Evolutionary conservation across 2,888 invertebrate genomes (phyloP).

Genomic region (Lathronympha strigana): DNA sequence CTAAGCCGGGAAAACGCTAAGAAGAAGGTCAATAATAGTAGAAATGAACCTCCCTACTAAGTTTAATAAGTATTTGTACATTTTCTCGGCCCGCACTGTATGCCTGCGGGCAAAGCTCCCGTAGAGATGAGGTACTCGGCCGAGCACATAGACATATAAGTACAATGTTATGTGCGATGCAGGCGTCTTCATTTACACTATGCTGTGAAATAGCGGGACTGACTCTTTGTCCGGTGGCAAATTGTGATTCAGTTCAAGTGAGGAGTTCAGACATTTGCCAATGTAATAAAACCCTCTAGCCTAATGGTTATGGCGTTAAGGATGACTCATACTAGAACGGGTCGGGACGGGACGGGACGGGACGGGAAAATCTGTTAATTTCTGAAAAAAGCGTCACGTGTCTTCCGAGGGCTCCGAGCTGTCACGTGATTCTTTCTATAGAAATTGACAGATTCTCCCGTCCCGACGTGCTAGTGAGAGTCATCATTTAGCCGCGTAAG

Average conservation of each 20-base stretch:
- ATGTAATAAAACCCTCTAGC: no score
- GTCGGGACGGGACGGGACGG: no score
- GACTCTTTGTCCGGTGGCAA: background rate
- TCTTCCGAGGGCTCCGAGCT: no score
- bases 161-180: background rate
- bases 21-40: background rate
- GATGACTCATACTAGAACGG: no score
- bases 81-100: slow-evolving; percentile 54
- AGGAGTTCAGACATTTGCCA: background rate
- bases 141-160: slow-evolving; percentile 39
- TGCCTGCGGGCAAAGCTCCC: slow-evolving; percentile 52
- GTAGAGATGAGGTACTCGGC: slow-evolving; percentile 66
- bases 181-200: slow-evolving; percentile 22
- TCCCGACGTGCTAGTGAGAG: no score
- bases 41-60: background rate
- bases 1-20: no score
- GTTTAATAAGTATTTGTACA: background rate
- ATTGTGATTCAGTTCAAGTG: background rate
- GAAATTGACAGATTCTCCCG: no score
- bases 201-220: slow-evolving; percentile 10
- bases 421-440: no score
- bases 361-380: no score
- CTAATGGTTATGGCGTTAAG: no score
- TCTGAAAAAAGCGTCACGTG: no score
- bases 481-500: no score